A percentile compares a stretch with the other conserved stretches of the same genome.
These are phyloP conservation scores for Ischnura elegans DNA, from an alignment of 2,888 invertebrate species.

Conservation along the genomic window DNA sequence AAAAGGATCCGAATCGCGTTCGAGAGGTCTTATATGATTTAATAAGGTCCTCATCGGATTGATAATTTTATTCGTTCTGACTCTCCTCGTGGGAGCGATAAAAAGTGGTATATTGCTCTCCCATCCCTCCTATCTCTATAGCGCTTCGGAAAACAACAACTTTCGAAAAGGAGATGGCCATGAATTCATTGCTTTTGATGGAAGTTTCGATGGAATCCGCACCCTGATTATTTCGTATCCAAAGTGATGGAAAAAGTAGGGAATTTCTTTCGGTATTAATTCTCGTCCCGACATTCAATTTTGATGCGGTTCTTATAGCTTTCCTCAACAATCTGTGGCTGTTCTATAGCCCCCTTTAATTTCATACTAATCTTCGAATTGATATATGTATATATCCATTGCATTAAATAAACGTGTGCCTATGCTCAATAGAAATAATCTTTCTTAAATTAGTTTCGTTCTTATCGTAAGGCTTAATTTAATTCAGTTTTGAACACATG, in stretches of 20 bases:
- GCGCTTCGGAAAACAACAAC: background rate
- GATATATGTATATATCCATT: no score
- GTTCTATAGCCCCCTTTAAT: no score
- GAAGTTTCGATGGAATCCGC: background rate
- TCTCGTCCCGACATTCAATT: background rate
- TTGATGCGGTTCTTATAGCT: background rate
- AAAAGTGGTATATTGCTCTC: slow-evolving; percentile 23
- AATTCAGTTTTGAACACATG: no score
- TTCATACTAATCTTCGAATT: no score
- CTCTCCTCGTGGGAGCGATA: background rate
- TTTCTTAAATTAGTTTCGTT: no score
- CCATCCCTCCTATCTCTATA: no score
- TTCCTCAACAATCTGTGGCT: no score
- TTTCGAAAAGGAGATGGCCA: background rate
- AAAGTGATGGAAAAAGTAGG: background rate
- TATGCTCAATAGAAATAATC: no score
- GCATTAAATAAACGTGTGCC: no score
- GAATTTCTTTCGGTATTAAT: background rate
- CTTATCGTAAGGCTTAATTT: no score
- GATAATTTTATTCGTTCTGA: slow-evolving; percentile 2
- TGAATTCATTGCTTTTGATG: background rate
- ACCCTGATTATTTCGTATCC: background rate
- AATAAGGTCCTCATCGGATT: slow-evolving; percentile 29
- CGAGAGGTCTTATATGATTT: background rate
- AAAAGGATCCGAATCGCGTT: background rate